Evolutionary conservation across 2,113 vertebrate species (phyloP).

Genomic region (Catharus bicknelli): DNA sequence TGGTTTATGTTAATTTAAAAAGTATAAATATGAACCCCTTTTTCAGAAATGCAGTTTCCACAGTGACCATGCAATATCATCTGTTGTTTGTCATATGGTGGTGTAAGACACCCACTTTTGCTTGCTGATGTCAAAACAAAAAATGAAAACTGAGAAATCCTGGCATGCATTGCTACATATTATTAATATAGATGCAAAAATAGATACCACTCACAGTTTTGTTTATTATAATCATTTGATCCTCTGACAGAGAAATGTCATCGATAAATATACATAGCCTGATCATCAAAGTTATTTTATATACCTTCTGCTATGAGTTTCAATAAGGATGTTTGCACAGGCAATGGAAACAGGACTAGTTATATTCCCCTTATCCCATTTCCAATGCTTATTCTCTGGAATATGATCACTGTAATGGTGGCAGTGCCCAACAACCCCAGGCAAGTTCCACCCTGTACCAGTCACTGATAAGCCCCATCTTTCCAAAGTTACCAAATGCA

Average conservation of each 20-base stretch:
- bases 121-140: constrained; percentile 24
- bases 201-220: background rate
- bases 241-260: background rate
- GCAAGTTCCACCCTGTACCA: background rate
- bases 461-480: background rate
- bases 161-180: background rate
- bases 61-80: constrained; percentile 2
- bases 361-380: background rate
- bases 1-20: background rate
- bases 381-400: background rate
- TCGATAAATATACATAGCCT: background rate
- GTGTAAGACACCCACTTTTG: background rate
- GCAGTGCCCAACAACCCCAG: background rate
- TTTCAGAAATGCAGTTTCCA: background rate
- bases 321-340: background rate
- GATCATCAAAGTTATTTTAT: background rate
- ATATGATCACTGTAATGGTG: background rate
- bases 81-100: background rate
- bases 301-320: background rate
- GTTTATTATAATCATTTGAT: background rate
- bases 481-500: background rate
- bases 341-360: background rate
- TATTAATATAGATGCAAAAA: constrained; percentile 6
- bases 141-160: background rate
- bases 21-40: background rate